phyloP scores from a whole-genome alignment of 2,797 vertebrate genomes.

The Anisognathus igniventris region DNA sequence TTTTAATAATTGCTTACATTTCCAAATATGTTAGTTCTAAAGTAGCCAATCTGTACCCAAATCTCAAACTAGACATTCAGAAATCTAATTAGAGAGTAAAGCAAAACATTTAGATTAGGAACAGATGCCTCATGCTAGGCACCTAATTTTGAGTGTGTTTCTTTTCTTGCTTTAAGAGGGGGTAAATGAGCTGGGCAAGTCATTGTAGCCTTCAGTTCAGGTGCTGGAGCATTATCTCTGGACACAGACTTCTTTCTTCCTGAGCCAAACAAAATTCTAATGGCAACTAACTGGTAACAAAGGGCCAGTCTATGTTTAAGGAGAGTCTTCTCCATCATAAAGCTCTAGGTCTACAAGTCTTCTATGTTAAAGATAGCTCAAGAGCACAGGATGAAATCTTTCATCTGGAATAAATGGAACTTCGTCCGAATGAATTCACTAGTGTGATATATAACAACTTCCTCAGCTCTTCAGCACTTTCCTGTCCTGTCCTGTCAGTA shows the following conservation, averaged over 20 bases:
- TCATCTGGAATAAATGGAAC: background rate
- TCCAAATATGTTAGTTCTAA: background rate
- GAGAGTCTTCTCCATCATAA: background rate
- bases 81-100: background rate
- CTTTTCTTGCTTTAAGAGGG: background rate
- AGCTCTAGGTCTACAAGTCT: background rate
- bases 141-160: background rate
- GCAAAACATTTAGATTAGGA: background rate
- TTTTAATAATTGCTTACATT: background rate
- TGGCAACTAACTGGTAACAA: background rate
- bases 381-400: background rate
- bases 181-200: background rate
- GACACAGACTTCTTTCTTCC: background rate
- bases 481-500: background rate
- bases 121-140: background rate
- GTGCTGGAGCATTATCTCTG: background rate
- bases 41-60: background rate
- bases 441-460: background rate
- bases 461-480: background rate
- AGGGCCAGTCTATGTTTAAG: background rate
- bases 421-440: background rate
- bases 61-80: background rate
- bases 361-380: background rate
- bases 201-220: background rate
- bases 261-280: background rate